Percentiles rank a stretch among this genome's conserved stretches.
Conservation (phyloP, 2,888 invertebrate genomes). For the Dexiosoma caninum region DNA sequence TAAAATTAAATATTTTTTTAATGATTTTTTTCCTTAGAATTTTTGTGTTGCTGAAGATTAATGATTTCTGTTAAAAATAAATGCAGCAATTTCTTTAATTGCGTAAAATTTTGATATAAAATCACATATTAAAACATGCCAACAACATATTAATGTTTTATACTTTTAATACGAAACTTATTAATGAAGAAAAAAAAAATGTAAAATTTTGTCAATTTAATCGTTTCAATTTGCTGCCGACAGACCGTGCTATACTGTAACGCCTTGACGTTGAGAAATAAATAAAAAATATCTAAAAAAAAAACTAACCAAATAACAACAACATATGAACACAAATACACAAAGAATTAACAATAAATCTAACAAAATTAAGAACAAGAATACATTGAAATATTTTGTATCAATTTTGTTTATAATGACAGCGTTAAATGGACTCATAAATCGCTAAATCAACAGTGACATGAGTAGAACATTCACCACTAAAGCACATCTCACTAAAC, state of each 20-base stretch:
- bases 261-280: slow-evolving; percentile 64
- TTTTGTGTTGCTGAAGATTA: neutral
- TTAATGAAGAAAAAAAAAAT: slow-evolving; percentile 51
- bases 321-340: neutral
- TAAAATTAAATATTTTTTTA: too few relatives aligned
- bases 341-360: slow-evolving; percentile 2
- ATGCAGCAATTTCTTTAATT: neutral
- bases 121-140: neutral
- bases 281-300: slow-evolving; percentile 63
- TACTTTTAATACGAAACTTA: neutral
- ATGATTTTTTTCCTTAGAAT: too few relatives aligned
- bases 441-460: slow-evolving; percentile 60
- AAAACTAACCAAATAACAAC: slow-evolving; percentile 18
- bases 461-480: slow-evolving; percentile 31
- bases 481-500: slow-evolving; percentile 2
- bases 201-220: slow-evolving; percentile 66
- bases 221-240: slow-evolving; percentile 69
- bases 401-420: slow-evolving; percentile 53
- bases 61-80: slow-evolving; percentile 3
- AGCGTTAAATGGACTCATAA: slow-evolving; percentile 58
- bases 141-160: neutral
- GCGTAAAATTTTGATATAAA: neutral
- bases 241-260: slow-evolving; percentile 64
- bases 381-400: slow-evolving; percentile 58
- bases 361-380: slow-evolving; percentile 32